Evolutionary conservation across 1,140 invertebrate species (phyloP), one percentile per base, ranked within the genome.

Genomic region (Ceratina australensis): DNA sequence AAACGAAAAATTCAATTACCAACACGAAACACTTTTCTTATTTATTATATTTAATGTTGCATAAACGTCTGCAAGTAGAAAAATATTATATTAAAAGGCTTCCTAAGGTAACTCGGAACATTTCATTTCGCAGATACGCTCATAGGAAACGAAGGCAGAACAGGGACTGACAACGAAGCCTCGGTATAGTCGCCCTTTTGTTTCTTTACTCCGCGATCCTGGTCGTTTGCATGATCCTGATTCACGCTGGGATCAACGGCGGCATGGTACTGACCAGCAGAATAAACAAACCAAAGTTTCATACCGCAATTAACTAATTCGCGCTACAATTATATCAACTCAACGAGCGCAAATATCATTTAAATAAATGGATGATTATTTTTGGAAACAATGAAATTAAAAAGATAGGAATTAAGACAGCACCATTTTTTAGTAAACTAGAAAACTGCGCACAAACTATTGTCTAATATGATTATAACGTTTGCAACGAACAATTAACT

Each of bases 131-230:
- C 72, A 91, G 87, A 24, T 88, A 86, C 80, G 87, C 47, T 52
- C 87, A 84, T 76, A 88, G 85, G 71, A 90, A 87, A 61, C 86
- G 85, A 66, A 90, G 87, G 28, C 87, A 90, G 16, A 77, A 89
- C 10, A 90, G 90, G 64, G 92, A 93, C 89, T 94, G 94, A 94
- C 94, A 94, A 86, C 92, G 93, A 88, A 93, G 92, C 87, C 87
- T 93, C 56, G 93, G 92, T 84, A 93, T 94, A 28, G 89, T 93
- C 83, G 93, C 92, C 22, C 90, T 94, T 18, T 92, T 94, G 54
- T 93, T 93, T 67, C 87, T 94, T n/a, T 94, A 94, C 79, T 86
- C 92, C 26, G 91, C 92, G 68, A 94, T 94, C 74, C 91, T 94
- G 75, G 85, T 93, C 24, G 87, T 93, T 77, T 93, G 91, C 73